Base-by-base conservation (phyloP, 1,140 invertebrate species). In the Melitaea cinxia region DNA sequence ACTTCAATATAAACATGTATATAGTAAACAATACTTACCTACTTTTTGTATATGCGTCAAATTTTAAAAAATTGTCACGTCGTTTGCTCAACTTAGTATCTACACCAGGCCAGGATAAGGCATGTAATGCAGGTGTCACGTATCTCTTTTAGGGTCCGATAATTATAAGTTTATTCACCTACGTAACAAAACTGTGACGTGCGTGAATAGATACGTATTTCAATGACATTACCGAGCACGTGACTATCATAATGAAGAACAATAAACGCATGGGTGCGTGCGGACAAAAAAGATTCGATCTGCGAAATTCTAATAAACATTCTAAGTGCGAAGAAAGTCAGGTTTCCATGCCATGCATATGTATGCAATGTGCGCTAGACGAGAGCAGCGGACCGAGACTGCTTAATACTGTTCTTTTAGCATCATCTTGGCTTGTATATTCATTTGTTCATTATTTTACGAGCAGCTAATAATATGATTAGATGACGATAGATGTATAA, bases 311-410 rank as follows among this genome's bases (percentile, higher is more conserved):
- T 84, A 78, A 81, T 77, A 73, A 75, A 72, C 78, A 73, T 81
- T 82, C 78, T 85, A 78, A 73, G 82, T 83, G 78, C 79, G 49
- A 81, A 85, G 85, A 87, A 89, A 87, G 85, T 89, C 74, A 59
- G 68, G 75, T 85, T 86, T 85, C 78, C 81, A 84, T 75, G 74
- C 65, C 70, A 82, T 88, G 77, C 82, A 88, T 85, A 83, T 88
- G 82, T 80, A 86, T 84, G 77, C 60, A 54, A 12, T 69, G 50
- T 65, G 62, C 65, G 72, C 59, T 77, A 78, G 74, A 68, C 72
- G 80, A 64, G 64, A 37, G 70, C 77, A 45, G 50, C 77, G 72
- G 75, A 85, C 71, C 84, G 82, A 54, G 70, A 77, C 75, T 24
- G 54, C 45, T 53, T 56, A 62, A 39, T 58, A 56, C 17, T 49